A percentile compares a stretch with the other conserved stretches of the same genome.
Evolutionary conservation across 2,113 vertebrate species (phyloP).

Genomic region (Todiramphus saurophagus): DNA sequence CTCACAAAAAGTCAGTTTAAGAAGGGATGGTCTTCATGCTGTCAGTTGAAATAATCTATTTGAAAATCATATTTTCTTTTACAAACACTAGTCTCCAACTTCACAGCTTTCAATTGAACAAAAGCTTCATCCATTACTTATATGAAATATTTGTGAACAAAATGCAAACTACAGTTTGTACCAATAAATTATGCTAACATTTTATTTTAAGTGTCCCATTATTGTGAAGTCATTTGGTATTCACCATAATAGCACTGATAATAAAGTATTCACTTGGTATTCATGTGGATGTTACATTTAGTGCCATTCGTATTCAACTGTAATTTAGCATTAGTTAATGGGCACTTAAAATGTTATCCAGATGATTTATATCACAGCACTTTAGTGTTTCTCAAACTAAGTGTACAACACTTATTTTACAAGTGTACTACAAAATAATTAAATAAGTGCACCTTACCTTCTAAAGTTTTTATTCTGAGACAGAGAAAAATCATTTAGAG

Average conservation of each 20-base stretch:
- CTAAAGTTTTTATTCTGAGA: constrained; percentile 75
- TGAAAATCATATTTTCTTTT: not conserved
- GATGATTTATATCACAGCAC: constrained; percentile 68
- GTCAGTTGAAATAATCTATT: not conserved
- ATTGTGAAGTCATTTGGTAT: constrained; percentile 67
- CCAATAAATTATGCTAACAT: constrained; percentile 66
- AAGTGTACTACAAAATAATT: constrained; percentile 75
- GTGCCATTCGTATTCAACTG: constrained; percentile 69
- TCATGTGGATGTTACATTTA: constrained; percentile 67
- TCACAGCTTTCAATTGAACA: constrained; percentile 18
- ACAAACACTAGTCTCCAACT: not conserved
- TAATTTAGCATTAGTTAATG: constrained; percentile 78
- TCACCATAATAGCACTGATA: constrained; percentile 69
- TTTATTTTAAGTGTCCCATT: constrained; percentile 74
- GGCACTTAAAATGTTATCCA: constrained; percentile 78
- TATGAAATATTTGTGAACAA: constrained; percentile 54
- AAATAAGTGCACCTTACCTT: constrained; percentile 79
- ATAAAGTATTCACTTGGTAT: constrained; percentile 77
- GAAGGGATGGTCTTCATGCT: not conserved
- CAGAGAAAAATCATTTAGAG: constrained; percentile 72
- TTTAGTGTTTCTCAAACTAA: constrained; percentile 69
- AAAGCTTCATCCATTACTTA: not conserved
- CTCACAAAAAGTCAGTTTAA: not conserved
- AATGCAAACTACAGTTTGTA: constrained; percentile 49
- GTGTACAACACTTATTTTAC: constrained; percentile 71